phyloP scores from a whole-genome alignment of 37 sponge, comb jelly and placozoan species.

The Tethya wilhelma region DNA sequence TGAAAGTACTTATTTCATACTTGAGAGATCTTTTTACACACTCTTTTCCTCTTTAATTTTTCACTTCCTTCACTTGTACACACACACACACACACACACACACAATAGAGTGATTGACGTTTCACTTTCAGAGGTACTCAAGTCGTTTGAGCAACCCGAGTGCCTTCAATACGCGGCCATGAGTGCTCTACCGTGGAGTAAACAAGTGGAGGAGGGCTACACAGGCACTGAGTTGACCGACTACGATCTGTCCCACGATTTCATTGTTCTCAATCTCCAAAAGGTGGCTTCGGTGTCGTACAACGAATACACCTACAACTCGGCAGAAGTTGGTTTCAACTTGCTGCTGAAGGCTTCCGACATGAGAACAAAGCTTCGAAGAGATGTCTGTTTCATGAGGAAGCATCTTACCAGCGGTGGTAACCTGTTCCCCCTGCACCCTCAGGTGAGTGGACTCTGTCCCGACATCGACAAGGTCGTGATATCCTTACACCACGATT shows the following conservation, averaged over 20 bases:
- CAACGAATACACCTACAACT: slow-evolving; percentile 58
- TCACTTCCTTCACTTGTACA: no score
- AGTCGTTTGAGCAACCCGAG: slow-evolving; percentile 40
- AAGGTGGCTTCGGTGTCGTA: slow-evolving; percentile 30
- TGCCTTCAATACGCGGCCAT: slow-evolving; percentile 37
- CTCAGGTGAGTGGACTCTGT: slow-evolving; percentile 5
- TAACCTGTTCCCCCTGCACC: slow-evolving; percentile 31
- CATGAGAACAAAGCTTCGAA: slow-evolving; percentile 27
- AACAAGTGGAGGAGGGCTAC: slow-evolving; percentile 15
- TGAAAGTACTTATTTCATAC: no score
- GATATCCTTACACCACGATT: slow-evolving; percentile 73
- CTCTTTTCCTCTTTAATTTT: no score
- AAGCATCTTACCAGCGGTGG: slow-evolving; percentile 65
- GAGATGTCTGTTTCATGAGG: slow-evolving; percentile 56
- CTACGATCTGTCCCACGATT: slow-evolving; percentile 62
- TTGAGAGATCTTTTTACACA: no score
- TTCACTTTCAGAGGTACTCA: slow-evolving; percentile 61
- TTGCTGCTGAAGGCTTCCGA: slow-evolving; percentile 42
- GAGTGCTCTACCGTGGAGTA: slow-evolving; percentile 49
- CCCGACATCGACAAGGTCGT: slow-evolving; percentile 56
- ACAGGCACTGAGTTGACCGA: neutral
- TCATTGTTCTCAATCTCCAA: slow-evolving; percentile 69
- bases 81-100: neutral
- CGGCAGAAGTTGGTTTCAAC: slow-evolving; percentile 70
- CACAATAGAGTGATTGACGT: slow-evolving; percentile 20